Conservation (phyloP, 1,140 invertebrate species). For the Coelopa frigida region DNA sequence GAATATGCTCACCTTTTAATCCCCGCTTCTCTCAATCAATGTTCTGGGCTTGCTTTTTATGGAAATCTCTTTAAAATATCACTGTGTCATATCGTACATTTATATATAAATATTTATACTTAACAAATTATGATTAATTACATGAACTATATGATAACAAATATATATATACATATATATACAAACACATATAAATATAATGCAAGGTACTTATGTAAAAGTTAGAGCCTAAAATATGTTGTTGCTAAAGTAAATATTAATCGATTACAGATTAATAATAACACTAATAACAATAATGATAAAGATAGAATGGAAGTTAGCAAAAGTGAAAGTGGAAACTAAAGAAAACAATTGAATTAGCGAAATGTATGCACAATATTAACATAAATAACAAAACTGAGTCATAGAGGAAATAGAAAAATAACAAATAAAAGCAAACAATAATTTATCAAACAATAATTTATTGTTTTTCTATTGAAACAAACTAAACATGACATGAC, state of each 20-base stretch:
- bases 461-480: too few relatives aligned
- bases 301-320: background rate
- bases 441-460: too few relatives aligned
- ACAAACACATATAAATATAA: background rate
- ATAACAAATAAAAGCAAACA: too few relatives aligned
- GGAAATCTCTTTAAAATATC: constrained; percentile 14
- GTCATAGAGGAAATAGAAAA: too few relatives aligned
- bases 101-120: constrained; percentile 5
- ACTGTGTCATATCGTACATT: constrained; percentile 19
- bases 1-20: too few relatives aligned
- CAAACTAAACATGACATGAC: too few relatives aligned
- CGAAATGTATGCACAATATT: too few relatives aligned
- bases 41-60: constrained; percentile 17
- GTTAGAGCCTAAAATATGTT: background rate
- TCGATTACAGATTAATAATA: too few relatives aligned
- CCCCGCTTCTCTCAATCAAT: too few relatives aligned
- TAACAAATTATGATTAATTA: too few relatives aligned
- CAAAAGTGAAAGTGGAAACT: constrained; percentile 2
- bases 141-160: background rate
- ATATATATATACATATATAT: background rate
- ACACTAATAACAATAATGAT: constrained; percentile 1
- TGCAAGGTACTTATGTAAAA: background rate
- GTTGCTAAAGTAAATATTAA: background rate
- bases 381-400: too few relatives aligned
- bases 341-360: too few relatives aligned